Evolutionary conservation across 1,140 invertebrate species (phyloP), one percentile per base, ranked within the genome.

Genomic region (Cyclargus thomasi): DNA sequence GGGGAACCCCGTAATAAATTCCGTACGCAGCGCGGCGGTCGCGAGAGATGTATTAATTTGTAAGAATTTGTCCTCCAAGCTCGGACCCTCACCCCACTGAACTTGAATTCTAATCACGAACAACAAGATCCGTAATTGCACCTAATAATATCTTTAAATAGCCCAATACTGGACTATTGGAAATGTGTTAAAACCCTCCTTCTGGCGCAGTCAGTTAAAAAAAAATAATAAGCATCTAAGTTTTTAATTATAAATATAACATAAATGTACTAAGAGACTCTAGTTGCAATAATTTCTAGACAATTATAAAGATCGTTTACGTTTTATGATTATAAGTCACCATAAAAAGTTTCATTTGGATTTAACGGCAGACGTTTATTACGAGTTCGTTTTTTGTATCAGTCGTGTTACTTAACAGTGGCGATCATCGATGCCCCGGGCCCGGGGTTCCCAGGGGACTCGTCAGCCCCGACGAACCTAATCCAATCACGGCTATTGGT

Each of bases 111-210:
- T 86, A 90, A 90, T 90, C 87, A 90, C 87, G 87, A 80, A 81
- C 87, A 78, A 90, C 87, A 90, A 84, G 85, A 74, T 81, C 82
- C 80, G 85, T 90, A 90, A 90, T 90, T 90, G 86, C 83, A 85
- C 82, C 83, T 88, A 90, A 88, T 90, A 86, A 88, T 86, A 87
- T 84, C 85, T 85, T 86, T 88, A 88, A 88, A 90, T 83, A 87
- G 79, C 72, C 70, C 73, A 67, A 64, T 68, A 65, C 64, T 29
- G 47, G 53, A 65, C 29, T 65, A 65, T 55, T 29, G 29, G 64
- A 29, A 57, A 55, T 65, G 22, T 55, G 22, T 10, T 59, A 59
- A 2, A 59, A 20, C 21, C 5, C n/a, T 47, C 39, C 8, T 11
- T 14, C 11, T 4, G 14, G 8, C 14, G 0, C 39, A 16, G 39